A percentile compares a stretch with the other conserved stretches of the same genome.
Conservation (phyloP, 2,797 vertebrate genomes). For the Remorina albescens region DNA sequence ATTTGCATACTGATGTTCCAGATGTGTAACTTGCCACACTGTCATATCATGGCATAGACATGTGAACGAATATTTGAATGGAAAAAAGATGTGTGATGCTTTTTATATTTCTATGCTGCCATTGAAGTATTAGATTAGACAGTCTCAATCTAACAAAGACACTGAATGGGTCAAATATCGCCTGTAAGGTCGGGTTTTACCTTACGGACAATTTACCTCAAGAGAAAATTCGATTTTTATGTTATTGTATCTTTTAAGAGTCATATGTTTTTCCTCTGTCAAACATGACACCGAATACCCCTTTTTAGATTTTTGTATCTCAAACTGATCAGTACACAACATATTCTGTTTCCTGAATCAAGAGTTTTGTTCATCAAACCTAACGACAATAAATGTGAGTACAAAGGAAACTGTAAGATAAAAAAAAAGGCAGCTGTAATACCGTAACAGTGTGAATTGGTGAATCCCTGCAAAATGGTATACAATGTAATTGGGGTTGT, state of each 20-base stretch:
- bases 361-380: background rate
- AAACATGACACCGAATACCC: background rate
- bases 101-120: background rate
- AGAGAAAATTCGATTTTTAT: background rate
- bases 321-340: background rate
- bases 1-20: background rate
- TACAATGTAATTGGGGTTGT: slow-evolving; percentile 26
- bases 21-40: background rate
- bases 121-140: background rate
- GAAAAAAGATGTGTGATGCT: background rate
- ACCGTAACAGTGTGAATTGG: slow-evolving; percentile 13
- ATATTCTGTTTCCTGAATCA: background rate
- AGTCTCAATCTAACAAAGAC: background rate
- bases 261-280: background rate
- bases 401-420: background rate
- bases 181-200: background rate
- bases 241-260: background rate
- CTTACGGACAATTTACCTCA: background rate
- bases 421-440: background rate
- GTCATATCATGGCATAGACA: background rate
- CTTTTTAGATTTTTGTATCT: background rate
- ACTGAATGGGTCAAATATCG: background rate
- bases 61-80: background rate
- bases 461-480: slow-evolving; percentile 7
- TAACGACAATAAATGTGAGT: background rate